Evolutionary conservation across 2,888 invertebrate genomes (phyloP), one percentile per base, ranked within the genome.

Genomic region (Cosmorhoe ocellata): DNA sequence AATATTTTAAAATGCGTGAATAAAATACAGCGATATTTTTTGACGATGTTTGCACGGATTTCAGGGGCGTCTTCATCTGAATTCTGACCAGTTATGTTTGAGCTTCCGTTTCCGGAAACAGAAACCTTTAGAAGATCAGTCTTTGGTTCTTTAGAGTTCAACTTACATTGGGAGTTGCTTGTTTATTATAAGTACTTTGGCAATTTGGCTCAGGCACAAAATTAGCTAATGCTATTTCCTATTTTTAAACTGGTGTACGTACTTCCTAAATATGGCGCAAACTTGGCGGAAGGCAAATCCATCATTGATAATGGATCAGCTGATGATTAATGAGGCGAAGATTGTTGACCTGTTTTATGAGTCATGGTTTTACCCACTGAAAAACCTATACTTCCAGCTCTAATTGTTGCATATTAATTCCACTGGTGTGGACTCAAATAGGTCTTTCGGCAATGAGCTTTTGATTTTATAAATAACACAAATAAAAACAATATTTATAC

Each of bases 141-240:
- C 40, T 47, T 43, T 18, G 27, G 11, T 45, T 50, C 37, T 31
- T 31, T 14, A 41, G 14, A 48, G 36, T 22, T 56, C 51, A 54
- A 31, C 22, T 48, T 39, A 33, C 2, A 34, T 8, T 52, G 48
- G 54, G 36, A 45, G 43, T 32, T 42, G 27, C 32, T 47, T 12
- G 12, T 40, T 40, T 50, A 51, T 48, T 36, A 33, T 33, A 48
- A 18, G n/a, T 34, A 32, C 13, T 28, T 34, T 8, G 31, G 40
- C 12, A 13, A 39, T 51, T 57, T 60, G 59, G 59, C 58, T 55
- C 45, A 27, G 42, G 26, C 30, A 46, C 57, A 57, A 48, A 48
- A 52, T 49, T 49, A 45, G 53, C 49, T 45, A 41, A 49, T 41
- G 31, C 37, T 36, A n/a, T 28, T 11, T 41, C 34, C 43, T 53